Conservation (phyloP, 1,140 invertebrate genomes). For the Aphis gossypii region DNA sequence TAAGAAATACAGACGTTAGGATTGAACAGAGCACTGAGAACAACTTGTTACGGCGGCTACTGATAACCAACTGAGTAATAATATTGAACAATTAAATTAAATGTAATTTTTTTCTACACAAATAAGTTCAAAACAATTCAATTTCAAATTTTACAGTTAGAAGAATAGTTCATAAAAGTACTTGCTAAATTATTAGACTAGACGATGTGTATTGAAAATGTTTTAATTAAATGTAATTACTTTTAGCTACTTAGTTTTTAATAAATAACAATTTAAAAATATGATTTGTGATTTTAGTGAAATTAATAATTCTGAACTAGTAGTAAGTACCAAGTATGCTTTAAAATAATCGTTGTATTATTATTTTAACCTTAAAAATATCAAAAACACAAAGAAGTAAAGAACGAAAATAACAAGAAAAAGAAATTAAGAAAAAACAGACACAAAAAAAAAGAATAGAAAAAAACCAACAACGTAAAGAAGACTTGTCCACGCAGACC, state of each 20-base stretch:
- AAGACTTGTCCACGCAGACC: neutral
- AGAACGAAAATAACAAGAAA: constrained; percentile 23
- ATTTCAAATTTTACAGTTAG: neutral
- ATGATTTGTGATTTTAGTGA: constrained; percentile 41
- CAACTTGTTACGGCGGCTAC: too few relatives aligned
- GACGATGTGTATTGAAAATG: neutral
- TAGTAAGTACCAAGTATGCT: neutral
- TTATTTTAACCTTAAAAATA: constrained; percentile 32
- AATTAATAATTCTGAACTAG: constrained; percentile 34
- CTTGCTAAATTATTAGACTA: too few relatives aligned
- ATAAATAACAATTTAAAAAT: neutral
- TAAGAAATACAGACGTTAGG: too few relatives aligned
- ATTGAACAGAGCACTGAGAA: too few relatives aligned
- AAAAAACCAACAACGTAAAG: constrained; percentile 46
- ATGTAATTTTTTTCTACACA: too few relatives aligned
- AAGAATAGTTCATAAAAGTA: neutral
- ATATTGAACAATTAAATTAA: neutral
- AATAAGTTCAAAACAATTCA: neutral
- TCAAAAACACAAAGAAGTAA: constrained; percentile 34
- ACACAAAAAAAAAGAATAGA: constrained; percentile 41
- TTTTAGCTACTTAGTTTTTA: neutral
- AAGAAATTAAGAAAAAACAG: constrained; percentile 26
- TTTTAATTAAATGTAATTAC: neutral
- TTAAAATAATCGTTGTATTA: constrained; percentile 19
- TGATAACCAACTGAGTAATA: neutral